These are phyloP conservation scores for Antheraea assamensis DNA, from an alignment of 2,888 invertebrate genomes.

Conservation along the genomic window DNA sequence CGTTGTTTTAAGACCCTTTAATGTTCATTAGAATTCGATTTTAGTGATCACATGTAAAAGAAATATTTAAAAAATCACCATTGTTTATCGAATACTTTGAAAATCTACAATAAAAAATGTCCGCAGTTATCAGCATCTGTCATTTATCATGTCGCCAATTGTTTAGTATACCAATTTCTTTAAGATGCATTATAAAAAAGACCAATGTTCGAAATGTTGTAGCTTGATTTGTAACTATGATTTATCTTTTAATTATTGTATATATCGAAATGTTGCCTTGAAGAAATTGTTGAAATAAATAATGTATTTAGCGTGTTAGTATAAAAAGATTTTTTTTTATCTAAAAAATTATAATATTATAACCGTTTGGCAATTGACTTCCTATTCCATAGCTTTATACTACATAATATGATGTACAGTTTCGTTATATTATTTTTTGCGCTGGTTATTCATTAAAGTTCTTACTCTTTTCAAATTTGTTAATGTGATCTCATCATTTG, in stretches of 20 bases:
- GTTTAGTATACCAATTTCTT: not conserved
- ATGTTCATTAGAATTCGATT: constrained; percentile 39
- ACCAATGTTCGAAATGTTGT: no score
- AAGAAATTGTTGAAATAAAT: not conserved
- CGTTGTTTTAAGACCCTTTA: constrained; percentile 59
- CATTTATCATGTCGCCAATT: not conserved
- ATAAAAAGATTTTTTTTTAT: constrained; percentile 13
- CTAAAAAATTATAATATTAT: constrained; percentile 40
- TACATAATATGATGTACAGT: not conserved
- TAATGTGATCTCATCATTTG: constrained; percentile 93
- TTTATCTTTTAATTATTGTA: not conserved
- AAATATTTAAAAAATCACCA: not conserved
- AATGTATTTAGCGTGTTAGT: not conserved
- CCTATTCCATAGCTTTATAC: constrained; percentile 39
- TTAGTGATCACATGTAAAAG: constrained; percentile 14
- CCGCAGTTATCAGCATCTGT: not conserved
- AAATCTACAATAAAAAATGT: not conserved
- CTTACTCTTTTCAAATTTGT: constrained; percentile 89
- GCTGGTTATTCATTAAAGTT: constrained; percentile 65
- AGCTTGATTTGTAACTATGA: not conserved
- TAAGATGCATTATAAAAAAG: not conserved
- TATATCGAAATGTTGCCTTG: not conserved
- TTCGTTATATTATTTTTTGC: constrained; percentile 52
- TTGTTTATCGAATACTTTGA: not conserved
- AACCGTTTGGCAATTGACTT: constrained; percentile 73